Evolutionary conservation across 2,797 vertebrate genomes (phyloP).

Genomic region (Acanthopagrus latus): DNA sequence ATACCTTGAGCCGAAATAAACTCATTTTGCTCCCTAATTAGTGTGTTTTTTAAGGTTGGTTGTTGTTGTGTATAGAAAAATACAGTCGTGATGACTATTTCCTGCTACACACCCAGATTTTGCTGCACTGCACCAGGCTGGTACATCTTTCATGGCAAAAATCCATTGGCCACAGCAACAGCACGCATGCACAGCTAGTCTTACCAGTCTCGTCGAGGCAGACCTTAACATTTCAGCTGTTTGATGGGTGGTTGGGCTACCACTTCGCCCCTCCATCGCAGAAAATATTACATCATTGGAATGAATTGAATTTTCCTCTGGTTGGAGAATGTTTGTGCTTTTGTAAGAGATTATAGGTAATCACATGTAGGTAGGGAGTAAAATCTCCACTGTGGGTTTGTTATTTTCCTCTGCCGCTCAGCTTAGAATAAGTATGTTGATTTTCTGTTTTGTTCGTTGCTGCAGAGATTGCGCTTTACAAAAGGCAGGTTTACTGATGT

Average conservation of each 20-base stretch:
- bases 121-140: slow-evolving; percentile 8
- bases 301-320: background rate
- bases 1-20: slow-evolving; percentile 6
- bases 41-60: slow-evolving; percentile 4
- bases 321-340: slow-evolving; percentile 5
- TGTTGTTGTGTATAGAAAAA: background rate
- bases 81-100: slow-evolving; percentile 18
- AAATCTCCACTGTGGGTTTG: background rate
- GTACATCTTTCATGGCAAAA: slow-evolving; percentile 5
- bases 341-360: background rate
- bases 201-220: slow-evolving; percentile 5
- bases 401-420: slow-evolving; percentile 6
- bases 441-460: slow-evolving; percentile 9
- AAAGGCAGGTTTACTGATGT: background rate
- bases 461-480: background rate
- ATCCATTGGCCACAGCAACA: background rate
- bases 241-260: background rate
- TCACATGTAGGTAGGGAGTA: background rate
- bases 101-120: background rate
- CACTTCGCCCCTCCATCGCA: background rate
- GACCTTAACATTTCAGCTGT: background rate
- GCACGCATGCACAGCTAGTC: background rate
- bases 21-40: background rate
- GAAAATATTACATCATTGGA: background rate
- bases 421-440: background rate